Percentiles rank a stretch among this genome's conserved stretches.
Conservation (phyloP, 2,113 vertebrate species). For the Antechinus flavipes region DNA sequence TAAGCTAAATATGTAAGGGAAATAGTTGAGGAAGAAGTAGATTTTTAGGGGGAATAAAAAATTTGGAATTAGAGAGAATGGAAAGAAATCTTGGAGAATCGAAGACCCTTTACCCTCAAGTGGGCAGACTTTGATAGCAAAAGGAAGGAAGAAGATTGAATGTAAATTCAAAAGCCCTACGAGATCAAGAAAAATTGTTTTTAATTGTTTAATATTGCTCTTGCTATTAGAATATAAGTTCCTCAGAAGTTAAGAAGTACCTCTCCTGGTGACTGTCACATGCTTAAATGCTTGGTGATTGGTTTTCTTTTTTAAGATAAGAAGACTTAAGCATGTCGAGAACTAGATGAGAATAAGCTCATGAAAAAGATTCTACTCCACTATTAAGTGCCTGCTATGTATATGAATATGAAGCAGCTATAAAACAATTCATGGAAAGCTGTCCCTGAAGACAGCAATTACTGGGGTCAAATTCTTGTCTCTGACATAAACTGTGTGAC, state of each 20-base stretch:
- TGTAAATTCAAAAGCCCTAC: background rate
- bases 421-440: background rate
- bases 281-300: background rate
- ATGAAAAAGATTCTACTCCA: background rate
- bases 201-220: background rate
- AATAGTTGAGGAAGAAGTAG: background rate
- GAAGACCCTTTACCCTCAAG: background rate
- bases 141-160: background rate
- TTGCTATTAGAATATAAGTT: background rate
- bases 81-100: background rate
- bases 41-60: background rate
- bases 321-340: background rate
- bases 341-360: background rate
- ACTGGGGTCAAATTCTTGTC: background rate
- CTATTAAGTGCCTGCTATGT: background rate
- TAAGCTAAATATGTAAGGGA: background rate
- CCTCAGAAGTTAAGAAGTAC: background rate
- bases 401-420: background rate
- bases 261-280: background rate
- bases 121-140: background rate
- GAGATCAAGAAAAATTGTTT: background rate
- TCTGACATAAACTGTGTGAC: background rate
- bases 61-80: conserved; percentile 6
- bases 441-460: background rate
- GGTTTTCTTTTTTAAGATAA: background rate